phyloP scores from a whole-genome alignment of 2,113 vertebrate genomes.

The Proteles cristata region DNA sequence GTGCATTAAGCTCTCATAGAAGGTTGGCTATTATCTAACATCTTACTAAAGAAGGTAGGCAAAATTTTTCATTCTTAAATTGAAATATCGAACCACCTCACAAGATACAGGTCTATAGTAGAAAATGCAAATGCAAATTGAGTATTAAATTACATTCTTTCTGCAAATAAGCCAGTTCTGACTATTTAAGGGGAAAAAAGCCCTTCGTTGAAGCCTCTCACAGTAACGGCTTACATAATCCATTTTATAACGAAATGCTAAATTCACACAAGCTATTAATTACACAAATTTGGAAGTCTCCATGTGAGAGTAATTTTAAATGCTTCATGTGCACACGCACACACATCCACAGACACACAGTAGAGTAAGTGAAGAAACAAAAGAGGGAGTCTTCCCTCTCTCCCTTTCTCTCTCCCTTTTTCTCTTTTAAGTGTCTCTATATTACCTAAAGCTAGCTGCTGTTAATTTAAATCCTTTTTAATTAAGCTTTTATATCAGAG shows the following conservation, averaged over 20 bases:
- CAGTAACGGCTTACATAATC: not conserved
- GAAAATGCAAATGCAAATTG: constrained; percentile 23
- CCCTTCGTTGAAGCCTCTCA: not conserved
- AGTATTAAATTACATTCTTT: not conserved
- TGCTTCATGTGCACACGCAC: fast-evolving
- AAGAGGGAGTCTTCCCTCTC: not conserved
- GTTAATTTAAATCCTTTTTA: not conserved
- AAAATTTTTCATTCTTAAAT: not conserved
- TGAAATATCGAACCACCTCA: not conserved
- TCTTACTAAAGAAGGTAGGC: not conserved
- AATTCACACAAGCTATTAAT: not conserved
- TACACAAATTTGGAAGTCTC: not conserved
- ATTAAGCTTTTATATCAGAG: not conserved
- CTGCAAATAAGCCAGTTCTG: not conserved
- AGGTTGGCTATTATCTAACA: not conserved
- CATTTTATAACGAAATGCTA: not conserved
- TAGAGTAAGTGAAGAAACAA: not conserved
- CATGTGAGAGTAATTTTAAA: not conserved
- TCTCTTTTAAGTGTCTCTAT: not conserved
- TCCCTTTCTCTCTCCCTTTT: not conserved
- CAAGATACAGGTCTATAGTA: not conserved
- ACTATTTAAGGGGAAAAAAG: not conserved
- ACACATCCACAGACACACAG: not conserved
- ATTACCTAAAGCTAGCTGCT: not conserved
- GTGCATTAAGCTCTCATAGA: not conserved